These are phyloP conservation scores for Dugesia japonica DNA, from an alignment of 2,888 invertebrate species.

Conservation along the genomic window DNA sequence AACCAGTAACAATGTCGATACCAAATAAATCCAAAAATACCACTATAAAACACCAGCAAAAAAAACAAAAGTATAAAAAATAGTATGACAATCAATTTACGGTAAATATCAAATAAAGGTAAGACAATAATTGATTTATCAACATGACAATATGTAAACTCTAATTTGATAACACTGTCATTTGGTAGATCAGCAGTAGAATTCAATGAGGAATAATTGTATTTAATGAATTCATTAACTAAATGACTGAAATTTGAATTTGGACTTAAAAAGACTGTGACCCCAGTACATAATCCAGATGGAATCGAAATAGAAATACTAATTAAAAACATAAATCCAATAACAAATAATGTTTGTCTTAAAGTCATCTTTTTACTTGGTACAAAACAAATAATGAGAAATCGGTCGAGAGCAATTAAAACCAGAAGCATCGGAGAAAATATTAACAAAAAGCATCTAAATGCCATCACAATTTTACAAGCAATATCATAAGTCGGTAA, in stretches of 20 bases:
- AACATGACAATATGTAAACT: not conserved
- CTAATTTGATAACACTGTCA: not conserved
- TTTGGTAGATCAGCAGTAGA: not conserved
- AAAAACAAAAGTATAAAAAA: not conserved
- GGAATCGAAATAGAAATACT: not conserved
- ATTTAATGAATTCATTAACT: not conserved
- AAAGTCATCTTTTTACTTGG: not conserved
- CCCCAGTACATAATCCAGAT: slow-evolving; percentile 5
- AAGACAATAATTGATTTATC: not conserved
- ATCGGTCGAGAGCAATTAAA: not conserved
- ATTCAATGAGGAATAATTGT: not conserved
- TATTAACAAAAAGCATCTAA: not conserved
- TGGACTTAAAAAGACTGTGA: not conserved
- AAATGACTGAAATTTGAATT: not conserved
- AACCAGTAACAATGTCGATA: slow-evolving; percentile 9
- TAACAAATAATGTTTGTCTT: not conserved
- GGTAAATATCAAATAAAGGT: not conserved
- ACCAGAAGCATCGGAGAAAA: not conserved
- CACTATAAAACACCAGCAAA: not conserved
- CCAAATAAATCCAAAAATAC: not conserved
- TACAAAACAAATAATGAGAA: not conserved
- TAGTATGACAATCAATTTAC: not conserved
- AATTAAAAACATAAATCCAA: not conserved
- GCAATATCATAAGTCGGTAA: slow-evolving; percentile 15
- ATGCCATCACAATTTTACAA: not conserved